These are phyloP conservation scores for Rhamnusium bicolor DNA, from an alignment of 2,888 invertebrate species.

Conservation along the genomic window DNA sequence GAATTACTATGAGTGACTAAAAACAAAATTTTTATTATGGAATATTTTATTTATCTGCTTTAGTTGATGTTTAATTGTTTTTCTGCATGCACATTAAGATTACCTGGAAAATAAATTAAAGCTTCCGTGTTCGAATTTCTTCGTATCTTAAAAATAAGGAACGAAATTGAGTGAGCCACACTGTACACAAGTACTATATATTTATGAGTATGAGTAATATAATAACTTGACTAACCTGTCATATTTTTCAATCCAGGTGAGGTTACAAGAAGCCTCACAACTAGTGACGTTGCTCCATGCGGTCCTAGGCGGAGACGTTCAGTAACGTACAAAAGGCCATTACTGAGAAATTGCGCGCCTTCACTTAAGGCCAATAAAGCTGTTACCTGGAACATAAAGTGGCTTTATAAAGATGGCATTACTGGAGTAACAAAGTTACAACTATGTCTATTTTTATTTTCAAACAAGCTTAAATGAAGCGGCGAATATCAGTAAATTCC, in stretches of 20 bases:
- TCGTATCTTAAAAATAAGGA: too few species aligned
- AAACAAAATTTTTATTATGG: too few species aligned
- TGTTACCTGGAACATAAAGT: conserved; percentile 73
- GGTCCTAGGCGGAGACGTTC: conserved; percentile 78
- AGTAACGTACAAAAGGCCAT: conserved; percentile 78
- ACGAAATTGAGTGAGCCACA: too few species aligned
- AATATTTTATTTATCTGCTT: too few species aligned
- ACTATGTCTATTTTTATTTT: conserved; percentile 9
- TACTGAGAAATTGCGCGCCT: conserved; percentile 79
- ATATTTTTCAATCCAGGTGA: conserved; percentile 79
- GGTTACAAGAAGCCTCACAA: conserved; percentile 77
- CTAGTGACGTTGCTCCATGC: conserved; percentile 78
- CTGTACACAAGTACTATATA: too few species aligned
- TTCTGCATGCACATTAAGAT: too few species aligned
- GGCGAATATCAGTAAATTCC: not conserved
- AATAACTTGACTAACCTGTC: conserved; percentile 72
- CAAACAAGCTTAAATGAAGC: not conserved
- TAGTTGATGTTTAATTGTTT: too few species aligned
- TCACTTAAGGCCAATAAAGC: conserved; percentile 78
- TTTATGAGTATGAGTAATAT: too few species aligned
- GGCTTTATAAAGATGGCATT: conserved; percentile 8
- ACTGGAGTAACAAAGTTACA: conserved; percentile 11
- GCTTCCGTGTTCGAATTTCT: too few species aligned
- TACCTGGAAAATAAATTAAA: too few species aligned
- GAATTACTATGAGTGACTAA: too few species aligned